Percentiles rank a stretch among this genome's conserved stretches.
Evolutionary conservation across 2,113 vertebrate species (phyloP).

Genomic region (Empidonax alnorum): DNA sequence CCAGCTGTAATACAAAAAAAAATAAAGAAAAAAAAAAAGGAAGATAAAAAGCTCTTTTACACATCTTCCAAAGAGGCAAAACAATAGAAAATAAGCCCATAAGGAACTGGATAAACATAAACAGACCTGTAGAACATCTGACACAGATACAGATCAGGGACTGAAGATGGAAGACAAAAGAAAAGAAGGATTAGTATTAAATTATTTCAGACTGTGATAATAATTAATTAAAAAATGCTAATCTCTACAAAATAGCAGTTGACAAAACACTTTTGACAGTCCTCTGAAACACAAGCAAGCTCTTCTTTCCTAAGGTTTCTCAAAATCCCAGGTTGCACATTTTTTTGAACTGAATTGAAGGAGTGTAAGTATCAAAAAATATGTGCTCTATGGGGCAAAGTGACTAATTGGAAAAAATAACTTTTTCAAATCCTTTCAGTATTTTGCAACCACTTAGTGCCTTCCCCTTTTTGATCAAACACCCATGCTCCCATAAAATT

Average conservation of each 20-base stretch:
- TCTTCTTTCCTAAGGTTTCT: not conserved
- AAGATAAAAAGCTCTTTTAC: not conserved
- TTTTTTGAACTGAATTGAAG: not conserved
- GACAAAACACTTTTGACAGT: not conserved
- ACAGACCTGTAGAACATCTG: not conserved
- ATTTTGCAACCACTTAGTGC: not conserved
- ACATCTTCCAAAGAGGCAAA: not conserved
- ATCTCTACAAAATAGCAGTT: not conserved
- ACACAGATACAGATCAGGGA: not conserved
- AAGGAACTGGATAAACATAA: not conserved
- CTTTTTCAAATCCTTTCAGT: not conserved
- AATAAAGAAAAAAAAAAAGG: not conserved
- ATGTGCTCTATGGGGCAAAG: not conserved
- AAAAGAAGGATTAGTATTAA: slow-evolving; percentile 13
- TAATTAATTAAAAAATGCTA: not conserved
- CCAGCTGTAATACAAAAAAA: slow-evolving; percentile 43
- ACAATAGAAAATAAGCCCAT: not conserved
- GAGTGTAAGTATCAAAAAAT: not conserved
- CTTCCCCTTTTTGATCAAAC: not conserved
- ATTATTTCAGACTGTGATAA: not conserved
- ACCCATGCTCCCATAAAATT: not conserved
- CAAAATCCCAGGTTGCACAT: not conserved
- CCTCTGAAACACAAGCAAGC: not conserved
- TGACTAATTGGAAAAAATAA: not conserved
- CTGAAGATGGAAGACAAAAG: not conserved